Conservation (phyloP, 2,797 vertebrate genomes). For the Knipowitschia caucasica region DNA sequence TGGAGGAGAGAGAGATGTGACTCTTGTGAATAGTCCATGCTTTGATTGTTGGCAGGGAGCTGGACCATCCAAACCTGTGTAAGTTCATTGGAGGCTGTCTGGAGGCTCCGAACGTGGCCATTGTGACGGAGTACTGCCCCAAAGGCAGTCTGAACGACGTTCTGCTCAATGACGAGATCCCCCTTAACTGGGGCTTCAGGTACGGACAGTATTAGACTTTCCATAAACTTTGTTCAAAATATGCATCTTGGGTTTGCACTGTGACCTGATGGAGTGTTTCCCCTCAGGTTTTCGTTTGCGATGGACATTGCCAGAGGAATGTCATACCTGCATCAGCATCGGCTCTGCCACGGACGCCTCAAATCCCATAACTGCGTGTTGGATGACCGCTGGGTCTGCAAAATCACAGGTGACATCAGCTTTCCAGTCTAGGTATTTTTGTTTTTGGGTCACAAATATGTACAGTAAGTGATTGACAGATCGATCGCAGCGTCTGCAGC, state of each 20-base stretch:
- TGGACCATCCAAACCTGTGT: slow-evolving; percentile 86
- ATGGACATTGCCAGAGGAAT: slow-evolving; percentile 82
- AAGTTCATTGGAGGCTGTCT: slow-evolving; percentile 84
- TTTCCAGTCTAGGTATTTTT: not conserved
- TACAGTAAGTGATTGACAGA: too few species aligned
- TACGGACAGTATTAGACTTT: too few species aligned
- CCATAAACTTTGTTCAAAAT: too few species aligned
- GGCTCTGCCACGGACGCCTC: slow-evolving; percentile 76
- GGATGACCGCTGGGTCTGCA: slow-evolving; percentile 85
- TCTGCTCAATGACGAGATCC: slow-evolving; percentile 82
- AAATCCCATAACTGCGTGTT: slow-evolving; percentile 83
- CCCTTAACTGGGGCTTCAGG: slow-evolving; percentile 87
- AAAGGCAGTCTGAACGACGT: slow-evolving; percentile 83
- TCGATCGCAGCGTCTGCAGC: too few species aligned
- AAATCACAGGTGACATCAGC: slow-evolving; percentile 76
- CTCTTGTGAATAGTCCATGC: too few species aligned
- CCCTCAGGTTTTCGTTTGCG: slow-evolving; percentile 82
- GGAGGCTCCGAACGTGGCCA: slow-evolving; percentile 80
- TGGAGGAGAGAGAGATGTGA: too few species aligned
- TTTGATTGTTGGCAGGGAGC: slow-evolving; percentile 64
- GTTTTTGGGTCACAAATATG: not conserved
- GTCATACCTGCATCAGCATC: slow-evolving; percentile 82
- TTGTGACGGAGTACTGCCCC: slow-evolving; percentile 86
- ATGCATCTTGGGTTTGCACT: too few species aligned
- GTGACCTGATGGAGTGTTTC: not conserved